Evolutionary conservation across 2,888 invertebrate species (phyloP).

Genomic region (Hirtodrosophila alboralis): DNA sequence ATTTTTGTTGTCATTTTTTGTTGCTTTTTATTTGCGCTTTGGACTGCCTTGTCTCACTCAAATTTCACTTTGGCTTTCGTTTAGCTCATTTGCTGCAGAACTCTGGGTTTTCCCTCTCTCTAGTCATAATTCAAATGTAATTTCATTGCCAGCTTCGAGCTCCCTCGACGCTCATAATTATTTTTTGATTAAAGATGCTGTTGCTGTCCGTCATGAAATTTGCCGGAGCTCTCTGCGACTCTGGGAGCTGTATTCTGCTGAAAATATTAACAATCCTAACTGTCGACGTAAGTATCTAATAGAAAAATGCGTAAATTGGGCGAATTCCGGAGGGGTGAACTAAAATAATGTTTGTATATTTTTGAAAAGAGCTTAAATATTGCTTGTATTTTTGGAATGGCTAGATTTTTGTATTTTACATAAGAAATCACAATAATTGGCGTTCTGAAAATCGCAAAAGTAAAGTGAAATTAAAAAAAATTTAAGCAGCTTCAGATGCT

Average conservation of each 20-base stretch:
- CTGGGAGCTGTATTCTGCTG: conserved; percentile 22
- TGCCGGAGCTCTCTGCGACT: too few species aligned
- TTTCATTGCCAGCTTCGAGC: conserved; percentile 57
- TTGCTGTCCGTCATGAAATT: conserved; percentile 11
- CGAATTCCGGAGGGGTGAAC: too few species aligned
- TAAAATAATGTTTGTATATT: too few species aligned
- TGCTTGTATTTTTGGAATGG: too few species aligned
- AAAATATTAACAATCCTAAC: conserved; percentile 28
- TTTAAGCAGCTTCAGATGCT: too few species aligned
- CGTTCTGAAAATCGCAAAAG: too few species aligned
- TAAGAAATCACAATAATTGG: too few species aligned
- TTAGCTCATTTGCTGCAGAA: conserved; percentile 74
- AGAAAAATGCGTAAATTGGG: conserved; percentile 28
- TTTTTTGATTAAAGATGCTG: conserved; percentile 79
- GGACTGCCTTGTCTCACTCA: conserved; percentile 36
- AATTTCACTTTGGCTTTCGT: conserved; percentile 70
- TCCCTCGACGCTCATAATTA: conserved; percentile 76
- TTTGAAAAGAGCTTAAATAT: too few species aligned
- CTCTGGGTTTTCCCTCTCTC: conserved; percentile 16
- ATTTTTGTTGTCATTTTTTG: conserved; percentile 17
- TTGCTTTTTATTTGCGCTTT: conserved; percentile 48
- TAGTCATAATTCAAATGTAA: conserved; percentile 77
- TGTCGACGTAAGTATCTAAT: conserved; percentile 25
- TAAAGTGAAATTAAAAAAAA: too few species aligned
- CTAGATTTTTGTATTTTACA: too few species aligned